Conservation (phyloP, 2,113 vertebrate genomes). For the Salvelinus namaycush region DNA sequence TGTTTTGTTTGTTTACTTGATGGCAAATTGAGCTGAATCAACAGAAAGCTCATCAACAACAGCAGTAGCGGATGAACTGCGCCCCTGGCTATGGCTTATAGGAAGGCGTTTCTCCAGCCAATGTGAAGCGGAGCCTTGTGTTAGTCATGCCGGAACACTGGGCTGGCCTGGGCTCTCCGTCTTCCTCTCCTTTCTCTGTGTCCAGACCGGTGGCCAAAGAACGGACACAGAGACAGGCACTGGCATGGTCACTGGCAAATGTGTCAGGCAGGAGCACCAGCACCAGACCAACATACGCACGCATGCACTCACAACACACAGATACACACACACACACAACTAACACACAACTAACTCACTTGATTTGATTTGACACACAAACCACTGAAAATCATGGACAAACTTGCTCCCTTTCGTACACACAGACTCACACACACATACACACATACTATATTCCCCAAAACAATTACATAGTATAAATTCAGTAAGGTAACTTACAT, state of each 20-base stretch:
- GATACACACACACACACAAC: background rate
- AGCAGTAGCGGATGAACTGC: slow-evolving; percentile 31
- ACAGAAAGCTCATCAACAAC: slow-evolving; percentile 41
- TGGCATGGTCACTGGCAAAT: background rate
- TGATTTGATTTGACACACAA: background rate
- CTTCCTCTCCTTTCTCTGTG: background rate
- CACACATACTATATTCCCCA: background rate
- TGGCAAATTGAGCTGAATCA: slow-evolving; percentile 55
- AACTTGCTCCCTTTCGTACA: background rate
- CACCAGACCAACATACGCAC: background rate
- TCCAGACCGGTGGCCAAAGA: background rate
- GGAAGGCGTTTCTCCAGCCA: slow-evolving; percentile 4
- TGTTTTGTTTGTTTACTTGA: slow-evolving; percentile 57
- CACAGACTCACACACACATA: background rate
- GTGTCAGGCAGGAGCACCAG: background rate
- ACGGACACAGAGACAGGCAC: background rate
- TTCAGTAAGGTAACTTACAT: too few species aligned
- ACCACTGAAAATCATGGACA: background rate
- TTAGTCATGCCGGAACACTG: background rate
- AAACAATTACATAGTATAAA: too few species aligned
- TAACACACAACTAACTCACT: background rate
- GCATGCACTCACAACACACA: background rate
- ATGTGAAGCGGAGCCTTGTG: slow-evolving; percentile 18
- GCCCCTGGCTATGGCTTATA: slow-evolving; percentile 29
- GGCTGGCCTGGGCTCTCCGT: background rate